phyloP scores from a whole-genome alignment of 1,140 invertebrate species.

The Uloborus diversus region DNA sequence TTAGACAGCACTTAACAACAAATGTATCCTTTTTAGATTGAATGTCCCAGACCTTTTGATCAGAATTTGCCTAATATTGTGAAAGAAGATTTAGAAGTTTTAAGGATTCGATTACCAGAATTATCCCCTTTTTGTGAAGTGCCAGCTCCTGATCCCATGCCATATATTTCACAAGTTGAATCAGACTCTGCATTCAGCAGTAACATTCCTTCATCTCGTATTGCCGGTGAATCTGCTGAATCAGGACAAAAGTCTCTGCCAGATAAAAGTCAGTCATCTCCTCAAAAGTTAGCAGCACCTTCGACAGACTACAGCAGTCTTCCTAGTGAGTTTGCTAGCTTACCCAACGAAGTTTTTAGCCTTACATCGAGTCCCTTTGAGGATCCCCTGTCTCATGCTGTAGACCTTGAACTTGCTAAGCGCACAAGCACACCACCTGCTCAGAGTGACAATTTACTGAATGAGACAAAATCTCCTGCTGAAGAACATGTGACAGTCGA shows the following conservation, averaged over 20 bases:
- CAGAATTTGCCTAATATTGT: conserved; percentile 67
- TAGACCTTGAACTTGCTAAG: neutral
- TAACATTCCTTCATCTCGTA: conserved; percentile 39
- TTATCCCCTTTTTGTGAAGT: conserved; percentile 60
- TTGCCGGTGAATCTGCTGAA: conserved; percentile 14
- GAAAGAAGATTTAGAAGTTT: conserved; percentile 74
- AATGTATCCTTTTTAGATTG: conserved; percentile 33
- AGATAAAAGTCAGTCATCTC: neutral
- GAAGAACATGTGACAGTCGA: conserved; percentile 64
- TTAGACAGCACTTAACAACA: no score
- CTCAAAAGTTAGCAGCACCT: conserved; percentile 15
- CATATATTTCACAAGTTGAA: conserved; percentile 28
- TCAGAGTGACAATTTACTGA: neutral
- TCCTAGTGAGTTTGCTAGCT: conserved; percentile 39
- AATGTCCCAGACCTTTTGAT: conserved; percentile 62
- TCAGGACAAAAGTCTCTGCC: neutral
- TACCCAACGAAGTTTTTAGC: conserved; percentile 47
- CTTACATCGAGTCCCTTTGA: conserved; percentile 48
- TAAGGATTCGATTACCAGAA: conserved; percentile 73
- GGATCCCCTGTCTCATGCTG: conserved; percentile 26
- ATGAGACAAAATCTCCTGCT: neutral
- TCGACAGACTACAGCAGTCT: conserved; percentile 34
- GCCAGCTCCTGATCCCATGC: conserved; percentile 55
- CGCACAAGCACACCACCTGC: conserved; percentile 3
- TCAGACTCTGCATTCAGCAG: conserved; percentile 53